A percentile compares a stretch with the other conserved stretches of the same genome.
These are phyloP conservation scores for Daphoenositta chrysoptera DNA, from an alignment of 2,113 vertebrate genomes.

Conservation along the genomic window DNA sequence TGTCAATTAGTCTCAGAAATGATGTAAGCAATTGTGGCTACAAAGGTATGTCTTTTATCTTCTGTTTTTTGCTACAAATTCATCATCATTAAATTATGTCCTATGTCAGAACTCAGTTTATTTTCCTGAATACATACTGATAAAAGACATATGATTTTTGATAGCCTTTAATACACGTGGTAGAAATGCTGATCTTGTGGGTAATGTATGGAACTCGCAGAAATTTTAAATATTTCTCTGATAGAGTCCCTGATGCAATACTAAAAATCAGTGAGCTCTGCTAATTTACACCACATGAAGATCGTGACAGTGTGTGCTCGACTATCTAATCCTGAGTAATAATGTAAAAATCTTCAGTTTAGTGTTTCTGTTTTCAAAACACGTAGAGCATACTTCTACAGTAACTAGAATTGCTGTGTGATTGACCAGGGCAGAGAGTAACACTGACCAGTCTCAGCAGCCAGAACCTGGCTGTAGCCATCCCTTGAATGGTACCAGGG, in stretches of 20 bases:
- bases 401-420: neutral
- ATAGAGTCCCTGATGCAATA: neutral
- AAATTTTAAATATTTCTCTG: neutral
- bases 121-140: neutral
- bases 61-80: neutral
- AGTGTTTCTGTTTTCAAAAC: neutral
- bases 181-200: neutral
- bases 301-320: neutral
- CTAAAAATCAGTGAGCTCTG: neutral
- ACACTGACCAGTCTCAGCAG: fast-evolving
- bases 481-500: neutral
- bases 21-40: neutral
- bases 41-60: neutral
- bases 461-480: neutral
- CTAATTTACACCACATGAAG: neutral
- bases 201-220: neutral
- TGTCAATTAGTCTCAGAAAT: neutral
- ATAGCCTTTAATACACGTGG: neutral
- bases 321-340: neutral
- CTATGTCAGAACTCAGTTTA: neutral
- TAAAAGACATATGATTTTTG: neutral
- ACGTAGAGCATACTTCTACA: neutral
- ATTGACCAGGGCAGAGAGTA: neutral
- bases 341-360: neutral
- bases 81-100: neutral